Evolutionary conservation across 2,888 invertebrate genomes (phyloP).

Genomic region (Orchesella flavescens): DNA sequence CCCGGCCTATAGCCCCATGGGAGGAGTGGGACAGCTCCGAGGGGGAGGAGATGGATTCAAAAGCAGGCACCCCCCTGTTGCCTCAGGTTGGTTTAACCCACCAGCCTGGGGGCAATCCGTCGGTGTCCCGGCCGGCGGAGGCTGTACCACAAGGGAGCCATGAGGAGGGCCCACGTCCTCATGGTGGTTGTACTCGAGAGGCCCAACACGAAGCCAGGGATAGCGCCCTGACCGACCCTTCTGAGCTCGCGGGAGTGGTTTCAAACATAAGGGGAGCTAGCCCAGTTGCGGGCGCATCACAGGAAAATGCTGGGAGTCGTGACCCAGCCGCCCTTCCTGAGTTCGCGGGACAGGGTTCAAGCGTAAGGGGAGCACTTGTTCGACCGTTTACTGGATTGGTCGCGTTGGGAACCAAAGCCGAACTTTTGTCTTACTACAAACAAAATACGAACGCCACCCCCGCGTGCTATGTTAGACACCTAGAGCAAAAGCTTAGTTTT

Average conservation of each 20-base stretch:
- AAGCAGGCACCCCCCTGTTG: not conserved
- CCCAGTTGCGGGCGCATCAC: too few relatives aligned
- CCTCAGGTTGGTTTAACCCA: slow-evolving; percentile 12
- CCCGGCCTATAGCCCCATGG: not conserved
- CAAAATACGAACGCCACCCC: not conserved
- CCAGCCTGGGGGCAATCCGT: slow-evolving; percentile 23
- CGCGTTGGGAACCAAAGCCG: too few relatives aligned
- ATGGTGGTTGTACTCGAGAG: not conserved
- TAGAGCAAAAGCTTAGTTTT: not conserved
- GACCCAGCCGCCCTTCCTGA: too few relatives aligned
- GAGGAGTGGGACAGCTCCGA: not conserved
- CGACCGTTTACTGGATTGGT: too few relatives aligned
- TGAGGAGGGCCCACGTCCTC: slow-evolving; percentile 13
- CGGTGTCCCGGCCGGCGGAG: slow-evolving; percentile 25
- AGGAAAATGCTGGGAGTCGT: too few relatives aligned
- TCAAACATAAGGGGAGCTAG: too few relatives aligned
- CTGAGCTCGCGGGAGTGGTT: too few relatives aligned
- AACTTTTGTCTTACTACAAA: too few relatives aligned
- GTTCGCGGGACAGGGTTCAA: too few relatives aligned
- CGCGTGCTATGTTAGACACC: not conserved
- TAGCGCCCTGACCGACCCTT: too few relatives aligned
- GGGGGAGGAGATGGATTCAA: not conserved
- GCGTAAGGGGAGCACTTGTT: too few relatives aligned
- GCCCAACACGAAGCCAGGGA: not conserved
- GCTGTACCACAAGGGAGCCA: slow-evolving; percentile 7